Evolutionary conservation across 2,888 invertebrate genomes (phyloP), one percentile per base, ranked within the genome.

Genomic region (Branchellion lobata): DNA sequence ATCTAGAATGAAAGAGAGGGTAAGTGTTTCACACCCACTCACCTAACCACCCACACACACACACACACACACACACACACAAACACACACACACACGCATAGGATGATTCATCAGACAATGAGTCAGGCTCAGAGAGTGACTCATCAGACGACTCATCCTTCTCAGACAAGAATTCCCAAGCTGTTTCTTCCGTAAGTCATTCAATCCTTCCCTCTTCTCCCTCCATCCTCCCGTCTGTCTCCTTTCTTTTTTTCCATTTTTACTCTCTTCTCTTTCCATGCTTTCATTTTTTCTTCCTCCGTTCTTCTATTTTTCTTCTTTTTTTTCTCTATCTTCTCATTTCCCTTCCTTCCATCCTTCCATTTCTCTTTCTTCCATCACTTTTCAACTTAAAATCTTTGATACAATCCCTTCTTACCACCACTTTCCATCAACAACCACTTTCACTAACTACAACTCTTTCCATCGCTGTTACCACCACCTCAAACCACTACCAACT

Each of bases 71-170:
- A 40, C 40, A 40, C 5, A 40, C 40, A 40, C 40, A 40, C 40
- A 40, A 5, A 40, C 5, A 40, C 40, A 40, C 40, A 40, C 61
- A 57, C 21, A 57, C 21, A 57, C 61, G 24, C 61, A 24, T n/a
- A 57, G 24, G 21, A 57, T 18, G 61, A 57, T n/a, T 57, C 61
- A 57, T 57, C 61, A n/a, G 61, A 57, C 40, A 40, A 40, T 57
- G 61, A 57, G 3, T 57, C 61, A 57, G 61, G n/a, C 24, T 57
- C 61, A 5, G 61, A 57, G 21, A 57, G 61, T 57, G 61, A 57
- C 8, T 57, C 61, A 57, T 57, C 61, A 5, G n/a, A 57, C 5
- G 61, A 18, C 21, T 57, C 61, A 57, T 57, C 61, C 61, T n/a
- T n/a, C 21, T 57, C 61, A 24, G 61, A 57, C 21, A 57, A 57